Percentiles rank a stretch among this genome's conserved stretches.
Conservation (phyloP, 2,888 invertebrate genomes). For the Drosophila tripunctata region DNA sequence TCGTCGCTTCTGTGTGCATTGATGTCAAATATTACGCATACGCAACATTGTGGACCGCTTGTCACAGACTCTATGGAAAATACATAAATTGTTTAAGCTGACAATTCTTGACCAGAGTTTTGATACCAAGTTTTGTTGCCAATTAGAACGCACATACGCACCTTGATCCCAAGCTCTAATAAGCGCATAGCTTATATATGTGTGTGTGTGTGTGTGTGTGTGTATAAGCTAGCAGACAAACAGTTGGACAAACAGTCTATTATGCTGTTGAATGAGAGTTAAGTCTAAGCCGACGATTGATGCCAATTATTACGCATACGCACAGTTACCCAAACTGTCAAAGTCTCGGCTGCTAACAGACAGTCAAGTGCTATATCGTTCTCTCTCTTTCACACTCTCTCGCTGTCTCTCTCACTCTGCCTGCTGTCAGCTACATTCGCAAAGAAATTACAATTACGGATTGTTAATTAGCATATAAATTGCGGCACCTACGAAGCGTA, state of each 20-base stretch:
- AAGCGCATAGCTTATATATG: too few relatives aligned
- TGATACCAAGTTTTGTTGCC: conserved; percentile 13
- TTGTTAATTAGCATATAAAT: conserved; percentile 73
- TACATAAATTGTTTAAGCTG: conserved; percentile 14
- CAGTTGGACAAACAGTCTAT: neutral
- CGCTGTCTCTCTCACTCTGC: neutral
- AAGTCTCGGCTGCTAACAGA: neutral
- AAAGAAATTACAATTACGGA: conserved; percentile 58
- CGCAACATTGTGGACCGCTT: conserved; percentile 18
- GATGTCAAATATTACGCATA: conserved; percentile 26
- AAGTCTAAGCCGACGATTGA: conserved; percentile 12
- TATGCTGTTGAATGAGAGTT: conserved; percentile 4
- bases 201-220: neutral
- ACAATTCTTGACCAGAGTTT: conserved; percentile 10
- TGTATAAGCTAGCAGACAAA: conserved; percentile 1
- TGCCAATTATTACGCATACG: conserved; percentile 14
- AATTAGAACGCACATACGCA: conserved; percentile 11
- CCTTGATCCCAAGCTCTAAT: conserved; percentile 8
- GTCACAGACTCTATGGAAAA: neutral
- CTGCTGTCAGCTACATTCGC: conserved; percentile 15
- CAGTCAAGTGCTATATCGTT: neutral
- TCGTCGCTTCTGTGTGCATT: conserved; percentile 9
- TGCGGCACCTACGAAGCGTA: conserved; percentile 36
- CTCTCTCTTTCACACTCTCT: neutral
- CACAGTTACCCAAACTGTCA: conserved; percentile 3